Evolutionary conservation across 2,113 vertebrate species (phyloP), one percentile per base, ranked within the genome.

Genomic region (Laticauda colubrina): DNA sequence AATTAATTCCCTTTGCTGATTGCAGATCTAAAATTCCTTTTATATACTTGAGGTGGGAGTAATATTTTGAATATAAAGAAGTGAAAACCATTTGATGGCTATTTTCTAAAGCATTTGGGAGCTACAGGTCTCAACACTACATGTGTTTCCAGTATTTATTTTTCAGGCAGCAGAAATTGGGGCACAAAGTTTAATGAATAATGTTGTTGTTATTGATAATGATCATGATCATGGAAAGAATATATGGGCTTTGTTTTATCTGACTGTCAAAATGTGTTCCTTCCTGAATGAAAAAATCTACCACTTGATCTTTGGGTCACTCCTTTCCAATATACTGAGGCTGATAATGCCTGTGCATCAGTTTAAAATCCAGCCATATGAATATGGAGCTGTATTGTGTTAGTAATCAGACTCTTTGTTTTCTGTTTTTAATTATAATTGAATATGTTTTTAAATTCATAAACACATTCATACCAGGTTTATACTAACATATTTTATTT

Each of bases 1-100:
- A 90, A 94, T 91, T 56, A 90, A 94, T 91, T 56, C 21, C 5
- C 3, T 94, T 94, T 91, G 20, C 3, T 87, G 94, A 23, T 94
- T 56, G 23, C 3, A 81, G 24, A 91, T 89, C 24, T 93, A 53
- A n/a, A 93, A 64, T 85, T 85, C 21, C 51, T 94, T 91, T 92
- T 54, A 53, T 3, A 88, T 93, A 5, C 34, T n/a, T 75, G 39
- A 24, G 7, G 1, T 56, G 53, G 11, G 18, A 57, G 9, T 23
- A 48, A 57, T 23, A 39, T 4, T 88, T 88, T 48, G 7, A 61
- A 26, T 7, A 34, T 48, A 34, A 24, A 51, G 21, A 45, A 15
- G 14, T 87, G 26, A 24, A 21, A 21, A 14, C 54, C 8, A 45
- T 91, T 86, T 91, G 39, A 23, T 85, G 18, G 14, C 9, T 81